Percentiles rank a stretch among this genome's conserved stretches.
phyloP scores from a whole-genome alignment of 2,888 invertebrate species.

The Phasia obesa region DNA sequence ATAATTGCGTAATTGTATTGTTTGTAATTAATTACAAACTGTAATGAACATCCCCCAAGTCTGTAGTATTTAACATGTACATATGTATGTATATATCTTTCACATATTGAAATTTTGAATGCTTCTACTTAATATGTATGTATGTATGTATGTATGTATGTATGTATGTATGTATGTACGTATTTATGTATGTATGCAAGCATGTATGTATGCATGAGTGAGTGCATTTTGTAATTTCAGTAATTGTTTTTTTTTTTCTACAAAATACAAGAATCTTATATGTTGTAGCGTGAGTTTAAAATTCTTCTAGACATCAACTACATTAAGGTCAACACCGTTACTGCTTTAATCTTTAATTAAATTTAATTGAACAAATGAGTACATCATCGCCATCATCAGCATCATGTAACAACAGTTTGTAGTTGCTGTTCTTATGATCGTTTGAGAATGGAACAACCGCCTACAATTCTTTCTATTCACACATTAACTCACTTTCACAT shows the following conservation, averaged over 20 bases:
- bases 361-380: constrained; percentile 78
- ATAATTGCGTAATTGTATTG: no score
- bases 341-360: constrained; percentile 80
- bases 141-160: neutral
- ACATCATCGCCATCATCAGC: constrained; percentile 44
- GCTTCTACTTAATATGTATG: no score
- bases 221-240: neutral
- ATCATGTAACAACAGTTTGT: constrained; percentile 19
- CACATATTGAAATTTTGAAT: no score
- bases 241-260: neutral
- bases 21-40: no score
- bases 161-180: neutral
- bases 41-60: no score
- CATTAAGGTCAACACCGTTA: constrained; percentile 80
- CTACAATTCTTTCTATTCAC: constrained; percentile 22
- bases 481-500: constrained; percentile 9
- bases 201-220: neutral
- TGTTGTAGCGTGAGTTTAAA: constrained; percentile 34
- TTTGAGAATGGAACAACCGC: constrained; percentile 22
- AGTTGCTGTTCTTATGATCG: constrained; percentile 20
- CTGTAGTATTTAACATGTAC: no score
- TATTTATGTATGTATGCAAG: no score
- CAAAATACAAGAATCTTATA: neutral
- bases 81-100: no score
- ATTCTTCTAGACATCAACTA: constrained; percentile 68